Evolutionary conservation across 2,797 vertebrate species (phyloP), one percentile per base, ranked within the genome.

Genomic region (Semotilus atromaculatus): DNA sequence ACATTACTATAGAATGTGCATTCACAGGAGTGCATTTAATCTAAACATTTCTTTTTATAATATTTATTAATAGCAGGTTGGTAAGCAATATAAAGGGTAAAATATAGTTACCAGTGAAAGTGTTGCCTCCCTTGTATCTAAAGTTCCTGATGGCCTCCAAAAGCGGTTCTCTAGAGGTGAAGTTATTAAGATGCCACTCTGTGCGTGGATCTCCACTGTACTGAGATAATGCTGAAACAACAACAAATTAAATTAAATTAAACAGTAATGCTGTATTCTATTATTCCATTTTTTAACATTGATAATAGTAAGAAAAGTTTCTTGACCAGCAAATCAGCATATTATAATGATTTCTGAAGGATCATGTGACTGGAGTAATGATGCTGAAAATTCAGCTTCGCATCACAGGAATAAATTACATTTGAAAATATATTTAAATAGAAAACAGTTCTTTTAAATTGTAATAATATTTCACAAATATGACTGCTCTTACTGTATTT

Each of bases 121-220:
- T 98, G 94, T 98, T 99, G 74, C 98, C 97, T 4, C 97, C 98
- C 80, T 97, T 98, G 89, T 98, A 99, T 79, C 91, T 93, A 85
- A 99, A 90, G 60, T 90, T 95, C 74, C 92, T 95, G 0, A 99
- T 29, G 0, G 96, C 97, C 2, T 96, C 96, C 88, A 98, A 86
- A 70, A 99, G 91, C 87, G 97, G 95, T 0, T 96, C 94, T 91
- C 94, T 96, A 0, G 94, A 95, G 10, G 92, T 92, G 85, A 96
- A 96, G 84, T 96, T 70, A n/a, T 95, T 96, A 85, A 99, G 95
- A 23, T 97, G 94, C 98, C 98, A 99, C 91, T 99, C 98, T 0
- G 97, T 99, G 85, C 93, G 96, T 10, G 98, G 97, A 58, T 97
- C 97, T 2, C 97, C 96, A 31, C 97, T 99, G 93, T 99, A 99